Percentiles rank a stretch among this genome's conserved stretches.
Conservation (phyloP, 2,888 invertebrate genomes). For the Amphipyra berbera region DNA sequence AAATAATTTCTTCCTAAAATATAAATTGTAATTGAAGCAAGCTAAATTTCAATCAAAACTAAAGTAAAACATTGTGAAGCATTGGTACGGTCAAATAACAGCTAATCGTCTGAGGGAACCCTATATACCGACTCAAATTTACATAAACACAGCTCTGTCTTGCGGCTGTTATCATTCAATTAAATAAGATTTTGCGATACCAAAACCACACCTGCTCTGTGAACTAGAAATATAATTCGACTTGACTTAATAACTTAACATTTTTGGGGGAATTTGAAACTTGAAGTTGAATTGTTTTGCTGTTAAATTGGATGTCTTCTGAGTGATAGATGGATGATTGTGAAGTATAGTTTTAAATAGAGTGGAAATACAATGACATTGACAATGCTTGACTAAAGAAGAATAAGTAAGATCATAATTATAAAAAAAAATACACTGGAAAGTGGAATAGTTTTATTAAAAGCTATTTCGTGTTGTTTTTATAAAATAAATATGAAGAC, state of each 20-base stretch:
- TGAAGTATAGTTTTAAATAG: too few species aligned
- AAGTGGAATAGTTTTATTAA: too few species aligned
- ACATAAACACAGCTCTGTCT: constrained; percentile 86
- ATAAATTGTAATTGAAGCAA: constrained; percentile 38
- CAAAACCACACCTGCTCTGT: constrained; percentile 75
- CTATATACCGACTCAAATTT: constrained; percentile 81
- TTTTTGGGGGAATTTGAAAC: constrained; percentile 45
- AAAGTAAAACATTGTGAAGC: constrained; percentile 74
- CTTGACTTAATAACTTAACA: constrained; percentile 51
- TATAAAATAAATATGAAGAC: too few species aligned
- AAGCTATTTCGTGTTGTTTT: too few species aligned
- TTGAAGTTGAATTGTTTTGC: constrained; percentile 35
- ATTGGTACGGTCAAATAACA: constrained; percentile 66
- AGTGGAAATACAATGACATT: too few species aligned
- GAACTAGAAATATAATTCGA: constrained; percentile 57
- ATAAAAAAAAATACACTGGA: too few species aligned
- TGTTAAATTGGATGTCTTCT: constrained; percentile 34
- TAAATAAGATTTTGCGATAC: constrained; percentile 86
- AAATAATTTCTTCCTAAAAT: constrained; percentile 19
- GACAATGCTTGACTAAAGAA: too few species aligned
- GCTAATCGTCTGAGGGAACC: constrained; percentile 79
- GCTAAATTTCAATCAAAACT: constrained; percentile 60
- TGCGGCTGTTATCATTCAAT: constrained; percentile 89
- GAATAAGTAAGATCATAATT: neutral
- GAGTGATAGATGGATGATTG: neutral